phyloP scores from a whole-genome alignment of 2,888 invertebrate species.

The Tortricodes alternella region DNA sequence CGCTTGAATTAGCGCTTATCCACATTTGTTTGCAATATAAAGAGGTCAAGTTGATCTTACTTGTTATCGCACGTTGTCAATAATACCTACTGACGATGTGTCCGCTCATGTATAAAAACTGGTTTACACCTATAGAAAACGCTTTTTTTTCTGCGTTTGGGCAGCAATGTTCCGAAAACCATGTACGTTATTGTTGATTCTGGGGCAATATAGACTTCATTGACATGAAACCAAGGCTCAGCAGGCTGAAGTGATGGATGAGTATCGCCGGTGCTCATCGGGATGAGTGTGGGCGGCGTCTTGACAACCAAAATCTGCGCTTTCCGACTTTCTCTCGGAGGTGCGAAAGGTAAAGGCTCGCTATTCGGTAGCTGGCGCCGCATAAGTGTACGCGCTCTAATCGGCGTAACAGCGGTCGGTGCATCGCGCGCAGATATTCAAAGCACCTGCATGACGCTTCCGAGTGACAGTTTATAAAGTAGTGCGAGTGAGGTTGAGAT shows the following conservation, averaged over 20 bases:
- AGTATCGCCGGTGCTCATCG: constrained; percentile 74
- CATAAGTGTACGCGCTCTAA: constrained; percentile 79
- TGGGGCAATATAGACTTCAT: too few species aligned
- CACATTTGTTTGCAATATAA: constrained; percentile 24
- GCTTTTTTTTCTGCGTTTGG: not conserved
- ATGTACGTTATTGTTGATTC: too few species aligned
- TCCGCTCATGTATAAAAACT: constrained; percentile 14
- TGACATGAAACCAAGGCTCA: too few species aligned
- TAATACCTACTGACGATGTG: constrained; percentile 29
- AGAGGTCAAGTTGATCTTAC: constrained; percentile 30
- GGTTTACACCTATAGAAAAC: not conserved
- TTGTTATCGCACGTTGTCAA: constrained; percentile 26
- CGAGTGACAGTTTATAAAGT: constrained; percentile 63
- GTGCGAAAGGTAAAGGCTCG: constrained; percentile 81
- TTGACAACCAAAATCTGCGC: constrained; percentile 80
- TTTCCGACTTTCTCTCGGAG: constrained; percentile 82
- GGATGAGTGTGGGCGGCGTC: constrained; percentile 76
- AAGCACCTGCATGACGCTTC: constrained; percentile 75
- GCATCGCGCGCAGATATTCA: constrained; percentile 72
- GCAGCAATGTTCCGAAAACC: not conserved
- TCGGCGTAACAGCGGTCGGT: constrained; percentile 58
- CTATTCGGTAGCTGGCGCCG: constrained; percentile 78
- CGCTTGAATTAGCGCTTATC: constrained; percentile 8
- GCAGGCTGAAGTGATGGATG: constrained; percentile 73
- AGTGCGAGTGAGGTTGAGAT: constrained; percentile 40